Base-by-base conservation (phyloP, 2,113 vertebrate species). In the Asarcornis scutulata region DNA sequence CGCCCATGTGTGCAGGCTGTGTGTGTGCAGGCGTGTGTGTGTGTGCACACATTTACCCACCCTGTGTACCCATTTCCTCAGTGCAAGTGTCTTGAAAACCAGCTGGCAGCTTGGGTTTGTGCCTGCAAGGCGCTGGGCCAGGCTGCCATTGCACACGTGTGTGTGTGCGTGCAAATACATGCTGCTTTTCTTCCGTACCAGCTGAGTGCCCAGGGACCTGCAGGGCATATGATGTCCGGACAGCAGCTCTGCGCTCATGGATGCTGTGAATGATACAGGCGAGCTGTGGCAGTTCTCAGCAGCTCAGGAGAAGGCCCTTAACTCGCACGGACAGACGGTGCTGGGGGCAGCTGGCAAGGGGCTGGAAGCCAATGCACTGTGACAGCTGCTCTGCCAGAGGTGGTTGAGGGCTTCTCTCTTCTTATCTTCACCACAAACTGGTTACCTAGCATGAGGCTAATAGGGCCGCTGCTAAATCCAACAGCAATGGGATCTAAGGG, bases 181-280 rank as follows among this genome's bases (percentile, higher is more conserved):
- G 2, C 80, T 66, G 92, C 58, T 94, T 44, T 73, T 58, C 59
- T 77, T 64, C 59, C 55, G 73, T 7, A 85, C 90, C 94, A 95
- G 92, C 95, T 83, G 82, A 80, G 56, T 9, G 79, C 93, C 79
- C 53, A 8, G 18, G 64, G 40, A 87, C 85, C 96, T 87, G 84
- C 80, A 83, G 94, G 95, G 88, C 40, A 50, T 9, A 14, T 1
- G 2, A 2, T 75, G 78, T 68, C 94, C 4, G 6, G 86, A 63
- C 68, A 56, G 86, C 95, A 96, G 93, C 53, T 60, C 87, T 21
- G 3, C 38, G 83, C 80, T 94, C 77, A 16, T 44, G 59, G 89
- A 93, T 92, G 95, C 94, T 96, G 94, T 95, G 96, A 93, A 79
- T 95, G 96, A 97, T 97, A 95, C 83, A 92, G 96, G 95, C 92